phyloP scores from a whole-genome alignment of 2,113 vertebrate genomes.

The Spermophilus dauricus region DNA sequence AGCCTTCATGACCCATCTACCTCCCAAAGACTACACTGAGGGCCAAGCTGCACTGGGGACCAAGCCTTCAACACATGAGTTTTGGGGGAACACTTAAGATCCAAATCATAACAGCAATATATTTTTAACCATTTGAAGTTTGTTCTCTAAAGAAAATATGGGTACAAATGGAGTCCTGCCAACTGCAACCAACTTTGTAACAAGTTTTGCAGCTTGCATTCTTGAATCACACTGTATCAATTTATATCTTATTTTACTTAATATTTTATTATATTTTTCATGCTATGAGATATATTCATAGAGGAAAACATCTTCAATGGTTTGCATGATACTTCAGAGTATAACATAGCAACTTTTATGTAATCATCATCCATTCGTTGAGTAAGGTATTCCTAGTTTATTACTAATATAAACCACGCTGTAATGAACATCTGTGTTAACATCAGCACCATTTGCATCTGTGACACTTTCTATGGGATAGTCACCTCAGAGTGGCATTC shows the following conservation, averaged over 20 bases:
- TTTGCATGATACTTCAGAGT: background rate
- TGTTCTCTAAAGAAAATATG: background rate
- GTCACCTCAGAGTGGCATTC: background rate
- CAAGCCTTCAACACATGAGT: too few species aligned
- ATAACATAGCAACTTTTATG: background rate
- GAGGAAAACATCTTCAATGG: background rate
- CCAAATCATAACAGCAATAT: too few species aligned
- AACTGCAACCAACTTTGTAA: background rate
- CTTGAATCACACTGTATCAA: background rate
- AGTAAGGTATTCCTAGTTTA: background rate
- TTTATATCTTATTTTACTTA: constrained; percentile 12
- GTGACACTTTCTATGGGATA: background rate
- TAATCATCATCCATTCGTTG: background rate
- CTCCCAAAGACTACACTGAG: background rate
- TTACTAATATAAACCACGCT: background rate
- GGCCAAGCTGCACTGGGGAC: too few species aligned
- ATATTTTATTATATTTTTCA: background rate
- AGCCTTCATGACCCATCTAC: background rate
- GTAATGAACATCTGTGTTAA: background rate
- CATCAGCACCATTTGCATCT: background rate
- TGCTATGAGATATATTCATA: background rate
- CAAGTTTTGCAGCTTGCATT: background rate
- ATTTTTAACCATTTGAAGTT: background rate
- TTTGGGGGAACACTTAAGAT: background rate
- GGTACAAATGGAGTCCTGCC: background rate